Base-by-base conservation (phyloP, 2,113 vertebrate species). In the Otus sunia region DNA sequence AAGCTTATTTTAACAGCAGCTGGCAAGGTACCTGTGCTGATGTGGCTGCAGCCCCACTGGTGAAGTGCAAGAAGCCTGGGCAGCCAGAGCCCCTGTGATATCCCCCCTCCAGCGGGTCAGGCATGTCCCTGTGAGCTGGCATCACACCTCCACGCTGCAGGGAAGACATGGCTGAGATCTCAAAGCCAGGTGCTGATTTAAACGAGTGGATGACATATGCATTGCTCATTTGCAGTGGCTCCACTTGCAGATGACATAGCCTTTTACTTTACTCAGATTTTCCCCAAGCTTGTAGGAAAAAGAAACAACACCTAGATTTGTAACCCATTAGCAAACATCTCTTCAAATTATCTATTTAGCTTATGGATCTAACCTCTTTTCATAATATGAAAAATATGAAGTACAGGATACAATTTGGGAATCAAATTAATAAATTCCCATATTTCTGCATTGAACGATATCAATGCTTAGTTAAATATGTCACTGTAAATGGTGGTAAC, bases 71-170 rank as follows among this genome's bases (percentile, higher is more conserved):
- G 62, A 53, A 58, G 26, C 3, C 9, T 10, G 13, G 20, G 32
- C 2, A 74, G n/a, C 43, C 73, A 59, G 69, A 91, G 34, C 5
- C 30, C 26, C 49, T 45, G 50, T 5, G 41, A 0, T 8, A 39
- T 23, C 7, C 10, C 59, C 23, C 4, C 12, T 73, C 27, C 1
- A 0, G 25, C 0, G 5, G 25, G n/a, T 9, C 56, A 77, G 18
- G 8, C 20, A 12, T 4, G 16, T 21, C 37, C 34, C 39, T 23
- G 14, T 6, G 23, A 82, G 59, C 49, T 83, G 53, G 29, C 37
- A 30, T 62, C 2, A 1, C 59, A 80, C 25, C 39, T 75, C 68
- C 36, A 32, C 27, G 39, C 27, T 80, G 25, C 50, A 55, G 5
- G 7, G 25, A 74, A 64, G 50, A 45, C 27, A 19, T 4, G 25